A percentile compares a stretch with the other conserved stretches of the same genome.
phyloP scores from a whole-genome alignment of 2,797 vertebrate species.

The Hephaestus fuliginosus region DNA sequence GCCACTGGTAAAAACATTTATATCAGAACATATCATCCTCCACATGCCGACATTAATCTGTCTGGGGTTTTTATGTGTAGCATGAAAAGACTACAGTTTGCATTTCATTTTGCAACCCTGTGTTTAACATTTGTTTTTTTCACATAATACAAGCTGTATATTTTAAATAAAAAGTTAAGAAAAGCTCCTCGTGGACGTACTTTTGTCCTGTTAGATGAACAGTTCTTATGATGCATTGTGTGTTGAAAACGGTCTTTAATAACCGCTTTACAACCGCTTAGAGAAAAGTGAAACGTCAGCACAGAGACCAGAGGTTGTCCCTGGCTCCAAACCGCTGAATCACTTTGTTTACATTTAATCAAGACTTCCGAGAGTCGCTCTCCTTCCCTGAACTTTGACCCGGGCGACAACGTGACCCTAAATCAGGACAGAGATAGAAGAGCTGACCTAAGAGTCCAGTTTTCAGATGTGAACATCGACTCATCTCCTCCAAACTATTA shows the following conservation, averaged over 20 bases:
- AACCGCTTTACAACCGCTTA: background rate
- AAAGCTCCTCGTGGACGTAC: background rate
- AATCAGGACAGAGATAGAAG: slow-evolving; percentile 31
- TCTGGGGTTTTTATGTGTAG: too few species aligned
- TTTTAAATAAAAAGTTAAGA: background rate
- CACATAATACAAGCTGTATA: background rate
- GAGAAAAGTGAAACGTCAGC: slow-evolving; percentile 22
- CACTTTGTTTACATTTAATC: slow-evolving; percentile 73
- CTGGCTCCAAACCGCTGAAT: background rate
- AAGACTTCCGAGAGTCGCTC: slow-evolving; percentile 28
- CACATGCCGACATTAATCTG: too few species aligned
- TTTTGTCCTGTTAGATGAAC: background rate
- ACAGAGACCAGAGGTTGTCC: slow-evolving; percentile 2
- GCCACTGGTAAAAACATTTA: background rate
- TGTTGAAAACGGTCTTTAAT: background rate
- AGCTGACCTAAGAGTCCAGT: slow-evolving; percentile 14
- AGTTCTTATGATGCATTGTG: background rate
- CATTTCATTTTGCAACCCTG: too few species aligned
- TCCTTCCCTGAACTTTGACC: slow-evolving; percentile 57
- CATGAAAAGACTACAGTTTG: too few species aligned
- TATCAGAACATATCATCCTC: too few species aligned
- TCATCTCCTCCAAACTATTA: slow-evolving; percentile 61
- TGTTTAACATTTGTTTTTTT: too few species aligned
- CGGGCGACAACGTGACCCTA: slow-evolving; percentile 2
- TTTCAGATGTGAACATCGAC: slow-evolving; percentile 64